A percentile compares a stretch with the other conserved stretches of the same genome.
phyloP scores from a whole-genome alignment of 2,113 vertebrate genomes.

The Oreotrochilus melanogaster region DNA sequence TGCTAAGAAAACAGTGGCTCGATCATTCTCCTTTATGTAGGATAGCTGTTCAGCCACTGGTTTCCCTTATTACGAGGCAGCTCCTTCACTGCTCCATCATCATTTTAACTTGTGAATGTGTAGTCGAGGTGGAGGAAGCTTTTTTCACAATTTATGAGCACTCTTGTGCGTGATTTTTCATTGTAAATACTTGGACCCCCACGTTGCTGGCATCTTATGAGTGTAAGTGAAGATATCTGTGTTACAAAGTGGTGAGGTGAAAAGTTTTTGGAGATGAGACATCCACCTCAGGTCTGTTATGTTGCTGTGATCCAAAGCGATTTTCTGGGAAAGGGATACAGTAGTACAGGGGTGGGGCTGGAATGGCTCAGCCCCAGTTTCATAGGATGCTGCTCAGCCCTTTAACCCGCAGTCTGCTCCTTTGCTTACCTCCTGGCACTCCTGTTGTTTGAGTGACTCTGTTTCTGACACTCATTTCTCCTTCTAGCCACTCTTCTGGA shows the following conservation, averaged over 20 bases:
- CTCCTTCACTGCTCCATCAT: background rate
- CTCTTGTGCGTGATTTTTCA: background rate
- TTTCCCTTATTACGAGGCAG: background rate
- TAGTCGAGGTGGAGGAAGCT: background rate
- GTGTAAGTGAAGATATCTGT: background rate
- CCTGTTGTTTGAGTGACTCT: background rate
- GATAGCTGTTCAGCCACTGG: background rate
- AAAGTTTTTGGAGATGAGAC: background rate
- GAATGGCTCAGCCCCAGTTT: background rate
- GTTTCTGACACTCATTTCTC: background rate
- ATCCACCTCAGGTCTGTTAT: background rate
- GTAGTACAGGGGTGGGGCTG: background rate
- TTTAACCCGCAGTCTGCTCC: background rate
- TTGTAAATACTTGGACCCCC: background rate
- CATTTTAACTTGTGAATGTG: background rate
- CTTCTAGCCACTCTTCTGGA: background rate
- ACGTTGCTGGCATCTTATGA: accelerated
- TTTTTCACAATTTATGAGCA: background rate
- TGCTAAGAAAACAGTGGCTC: background rate
- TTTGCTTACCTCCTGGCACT: background rate
- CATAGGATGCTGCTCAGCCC: background rate
- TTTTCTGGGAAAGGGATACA: background rate
- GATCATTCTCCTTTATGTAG: accelerated
- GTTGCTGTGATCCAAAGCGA: background rate
- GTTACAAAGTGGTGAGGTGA: background rate